Base-by-base conservation (phyloP, 1,140 invertebrate species). In the Cephus cinctus region DNA sequence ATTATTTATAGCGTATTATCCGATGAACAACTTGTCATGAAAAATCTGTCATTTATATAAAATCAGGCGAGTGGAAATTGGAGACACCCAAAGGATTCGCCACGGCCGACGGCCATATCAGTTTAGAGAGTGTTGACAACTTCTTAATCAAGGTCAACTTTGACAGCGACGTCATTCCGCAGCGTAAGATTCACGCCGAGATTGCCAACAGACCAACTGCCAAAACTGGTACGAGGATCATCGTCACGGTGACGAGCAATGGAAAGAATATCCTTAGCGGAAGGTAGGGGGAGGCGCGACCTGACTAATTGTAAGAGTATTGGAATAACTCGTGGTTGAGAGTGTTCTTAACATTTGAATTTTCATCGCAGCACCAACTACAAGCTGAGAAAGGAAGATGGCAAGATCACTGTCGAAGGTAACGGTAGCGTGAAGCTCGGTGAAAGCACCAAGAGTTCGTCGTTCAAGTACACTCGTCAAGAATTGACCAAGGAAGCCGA, bases 391-490 rank as follows among this genome's bases (percentile, higher is more conserved):
- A 82, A 86, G 22, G 86, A 90, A 62, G 83, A 81, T 22, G 80
- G 79, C 6, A 87, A 87, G 64, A 77, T 80, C 15, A 85, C 86
- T 20, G 77, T 88, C 1, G 87, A 89, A 63, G 87, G 87, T 4
- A 84, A 81, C 21, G 86, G 85, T 14, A 79, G 75, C 16, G 66
- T 87, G 12, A 84, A 84, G 50, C 75, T 86, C 8, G 79, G 82
- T 21, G 84, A 87, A 9, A 78, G 85, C 47, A 77, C 80, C 15
- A 83, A 84, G 50, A 80, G 80, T 11, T 83, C 82, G 0, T 87
- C 81, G 57, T 89, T 89, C 71, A 87, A 87, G 52, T 83, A 86
- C 53, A 85, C 84, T 21, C 75, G 79, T 12, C 83, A 87, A 48
- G 63, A 79, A 19, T 77, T 86, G 16, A 80, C 79, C 0, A 67